Evolutionary conservation across 1,140 invertebrate species (phyloP), one percentile per base, ranked within the genome.

Genomic region (Bombus ignitus): DNA sequence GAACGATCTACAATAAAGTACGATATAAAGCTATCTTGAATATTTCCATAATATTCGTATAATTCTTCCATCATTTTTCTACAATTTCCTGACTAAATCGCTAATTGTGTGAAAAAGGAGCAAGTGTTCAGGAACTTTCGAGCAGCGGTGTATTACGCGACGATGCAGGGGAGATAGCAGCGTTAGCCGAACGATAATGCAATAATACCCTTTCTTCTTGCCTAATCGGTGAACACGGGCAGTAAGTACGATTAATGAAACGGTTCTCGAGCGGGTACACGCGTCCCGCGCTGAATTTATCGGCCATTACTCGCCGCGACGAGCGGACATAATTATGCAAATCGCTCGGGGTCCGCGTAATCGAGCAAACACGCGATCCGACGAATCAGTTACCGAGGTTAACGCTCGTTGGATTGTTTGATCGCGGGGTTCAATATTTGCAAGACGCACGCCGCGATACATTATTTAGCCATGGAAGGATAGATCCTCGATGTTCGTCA

Each of bases 301-400:
- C 71, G 84, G 84, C 84, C 89, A 73, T 76, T 74, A 87, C 81
- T 84, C 77, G 78, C 75, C 75, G 83, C 88, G 88, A 87, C 75
- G 85, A 90, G 81, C 79, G 88, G 79, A 85, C 89, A 90, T 90
- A 85, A 90, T 90, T 90, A 90, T 88, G 86, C 88, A 90, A 90
- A 90, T 90, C 79, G 83, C 32, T 39, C 81, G 74, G 78, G 82
- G 65, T 76, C 44, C 86, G 82, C 83, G 81, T 89, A 88, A 90
- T 90, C 88, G 89, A 53, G 88, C 89, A 89, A 90, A 90, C 86
- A 90, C 82, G 86, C 86, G 86, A 88, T 65, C 80, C 82, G 66
- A 83, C 80, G 88, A 85, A 90, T 90, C 89, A 87, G 89, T 85
- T 85, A 72, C 78, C 70, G 76, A 73, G 88, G 88, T 85, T 85